Conservation (phyloP, 2,888 invertebrate genomes). For the Erannis defoliaria region DNA sequence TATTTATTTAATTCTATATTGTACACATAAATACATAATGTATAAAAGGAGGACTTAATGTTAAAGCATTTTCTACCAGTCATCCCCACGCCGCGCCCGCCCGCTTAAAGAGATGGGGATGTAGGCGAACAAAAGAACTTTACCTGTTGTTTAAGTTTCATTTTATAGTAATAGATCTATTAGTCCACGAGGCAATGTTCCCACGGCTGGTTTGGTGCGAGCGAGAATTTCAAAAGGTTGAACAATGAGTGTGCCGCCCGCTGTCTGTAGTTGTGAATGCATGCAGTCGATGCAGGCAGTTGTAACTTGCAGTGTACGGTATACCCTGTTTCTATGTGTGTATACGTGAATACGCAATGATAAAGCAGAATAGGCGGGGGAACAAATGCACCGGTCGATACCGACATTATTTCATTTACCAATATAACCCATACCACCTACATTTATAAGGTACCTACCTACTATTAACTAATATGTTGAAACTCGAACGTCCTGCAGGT, state of each 20-base stretch:
- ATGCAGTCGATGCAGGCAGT: constrained; percentile 24
- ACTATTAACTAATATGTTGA: too few species aligned
- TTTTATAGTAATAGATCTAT: constrained; percentile 45
- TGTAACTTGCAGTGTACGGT: constrained; percentile 23
- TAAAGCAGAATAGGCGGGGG: constrained; percentile 14
- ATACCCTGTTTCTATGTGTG: constrained; percentile 13
- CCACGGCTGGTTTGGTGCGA: constrained; percentile 74
- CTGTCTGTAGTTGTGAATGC: constrained; percentile 28
- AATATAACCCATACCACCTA: background rate
- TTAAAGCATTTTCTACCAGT: too few species aligned
- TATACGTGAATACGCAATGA: constrained; percentile 24
- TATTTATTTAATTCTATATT: too few species aligned
- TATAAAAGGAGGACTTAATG: too few species aligned
- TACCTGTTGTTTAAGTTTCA: constrained; percentile 16
- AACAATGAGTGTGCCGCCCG: constrained; percentile 70
- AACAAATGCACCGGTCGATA: constrained; percentile 5
- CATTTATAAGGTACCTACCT: background rate
- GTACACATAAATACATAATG: too few species aligned
- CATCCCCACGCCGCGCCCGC: too few species aligned
- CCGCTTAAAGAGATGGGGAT: too few species aligned
- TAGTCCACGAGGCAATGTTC: constrained; percentile 59
- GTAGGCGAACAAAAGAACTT: too few species aligned
- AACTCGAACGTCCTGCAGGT: too few species aligned
- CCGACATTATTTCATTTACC: background rate
- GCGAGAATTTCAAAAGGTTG: constrained; percentile 78